These are phyloP conservation scores for Lasaia peninsularis DNA, from an alignment of 1,140 invertebrate genomes.

Conservation along the genomic window DNA sequence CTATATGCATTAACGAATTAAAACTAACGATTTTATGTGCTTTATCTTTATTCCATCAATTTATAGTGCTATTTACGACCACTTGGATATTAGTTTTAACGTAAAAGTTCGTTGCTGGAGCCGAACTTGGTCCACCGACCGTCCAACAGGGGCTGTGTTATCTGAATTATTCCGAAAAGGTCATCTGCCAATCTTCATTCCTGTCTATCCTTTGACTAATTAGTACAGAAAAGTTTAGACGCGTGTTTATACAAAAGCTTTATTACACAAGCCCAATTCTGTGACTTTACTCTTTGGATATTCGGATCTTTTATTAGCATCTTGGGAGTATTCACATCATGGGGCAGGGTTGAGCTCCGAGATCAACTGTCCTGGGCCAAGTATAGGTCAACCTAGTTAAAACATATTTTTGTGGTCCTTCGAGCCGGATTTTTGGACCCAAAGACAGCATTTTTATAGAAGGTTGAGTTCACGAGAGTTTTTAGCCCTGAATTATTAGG, in stretches of 20 bases:
- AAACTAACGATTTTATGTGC: too few species aligned
- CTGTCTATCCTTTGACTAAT: slow-evolving; percentile 12
- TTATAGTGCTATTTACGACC: neutral
- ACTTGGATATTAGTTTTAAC: neutral
- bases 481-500: too few species aligned
- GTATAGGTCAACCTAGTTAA: too few species aligned
- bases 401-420: too few species aligned
- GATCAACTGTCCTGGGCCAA: too few species aligned
- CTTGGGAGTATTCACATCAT: too few species aligned
- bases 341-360: too few species aligned
- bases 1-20: too few species aligned
- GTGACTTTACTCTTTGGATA: neutral
- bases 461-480: too few species aligned
- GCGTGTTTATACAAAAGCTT: slow-evolving; percentile 6
- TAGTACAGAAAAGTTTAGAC: slow-evolving; percentile 1
- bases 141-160: neutral
- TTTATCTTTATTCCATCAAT: neutral
- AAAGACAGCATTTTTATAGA: too few species aligned
- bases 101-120: neutral
- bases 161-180: slow-evolving; percentile 14
- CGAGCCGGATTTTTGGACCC: too few species aligned
- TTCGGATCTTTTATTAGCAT: too few species aligned
- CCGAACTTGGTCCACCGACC: neutral
- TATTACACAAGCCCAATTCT: neutral
- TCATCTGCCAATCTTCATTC: slow-evolving; percentile 16